phyloP scores from a whole-genome alignment of 2,797 vertebrate genomes.

The Bradypus variegatus region DNA sequence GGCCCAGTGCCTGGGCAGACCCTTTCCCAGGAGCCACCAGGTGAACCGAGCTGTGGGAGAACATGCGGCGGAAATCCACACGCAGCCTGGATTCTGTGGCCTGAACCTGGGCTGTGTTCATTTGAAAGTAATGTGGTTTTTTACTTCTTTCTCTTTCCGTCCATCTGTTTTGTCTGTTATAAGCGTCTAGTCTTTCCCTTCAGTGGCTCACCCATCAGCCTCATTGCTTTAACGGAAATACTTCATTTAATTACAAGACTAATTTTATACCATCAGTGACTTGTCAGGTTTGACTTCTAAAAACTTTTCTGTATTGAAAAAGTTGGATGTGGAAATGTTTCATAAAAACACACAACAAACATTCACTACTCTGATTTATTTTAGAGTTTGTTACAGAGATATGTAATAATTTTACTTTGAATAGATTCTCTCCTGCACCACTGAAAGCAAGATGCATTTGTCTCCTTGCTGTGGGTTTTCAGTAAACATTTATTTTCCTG shows the following conservation, averaged over 20 bases:
- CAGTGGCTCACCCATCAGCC: not conserved
- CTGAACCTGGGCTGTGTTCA: too few relatives aligned
- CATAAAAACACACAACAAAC: not conserved
- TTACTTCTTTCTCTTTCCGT: too few relatives aligned
- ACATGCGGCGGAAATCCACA: too few relatives aligned
- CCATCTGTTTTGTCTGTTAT: not conserved
- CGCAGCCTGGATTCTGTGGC: too few relatives aligned
- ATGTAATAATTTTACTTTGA: not conserved
- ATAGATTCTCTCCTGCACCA: not conserved
- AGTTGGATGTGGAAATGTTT: not conserved
- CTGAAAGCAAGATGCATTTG: not conserved
- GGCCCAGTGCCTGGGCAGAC: not conserved
- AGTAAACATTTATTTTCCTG: not conserved
- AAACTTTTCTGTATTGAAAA: not conserved
- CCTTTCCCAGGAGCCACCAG: too few relatives aligned
- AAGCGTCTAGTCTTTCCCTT: not conserved
- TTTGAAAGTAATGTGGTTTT: too few relatives aligned
- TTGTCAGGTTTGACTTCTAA: not conserved
- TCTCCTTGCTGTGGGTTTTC: not conserved
- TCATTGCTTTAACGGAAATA: not conserved
- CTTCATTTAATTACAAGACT: not conserved
- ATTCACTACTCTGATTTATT: not conserved
- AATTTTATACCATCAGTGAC: not conserved
- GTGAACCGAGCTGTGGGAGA: too few relatives aligned
- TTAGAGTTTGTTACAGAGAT: not conserved